phyloP scores from a whole-genome alignment of 2,797 vertebrate genomes.

The Oceanodroma leucorhoa region DNA sequence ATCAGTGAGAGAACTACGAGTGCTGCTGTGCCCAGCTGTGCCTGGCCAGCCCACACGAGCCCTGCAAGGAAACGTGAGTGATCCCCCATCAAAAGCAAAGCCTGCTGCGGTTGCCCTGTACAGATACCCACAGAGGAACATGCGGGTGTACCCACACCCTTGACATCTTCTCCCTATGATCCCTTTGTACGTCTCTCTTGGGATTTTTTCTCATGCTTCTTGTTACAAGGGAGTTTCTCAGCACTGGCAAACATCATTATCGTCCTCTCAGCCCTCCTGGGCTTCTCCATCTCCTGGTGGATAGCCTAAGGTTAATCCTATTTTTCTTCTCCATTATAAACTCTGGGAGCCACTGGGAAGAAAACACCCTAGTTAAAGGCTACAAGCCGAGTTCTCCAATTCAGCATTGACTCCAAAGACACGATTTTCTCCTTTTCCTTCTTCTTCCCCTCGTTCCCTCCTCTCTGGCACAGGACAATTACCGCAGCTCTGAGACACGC shows the following conservation, averaged over 20 bases:
- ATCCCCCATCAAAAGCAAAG: neutral
- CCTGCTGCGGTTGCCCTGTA: fast-evolving
- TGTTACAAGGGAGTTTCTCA: neutral
- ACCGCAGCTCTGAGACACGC: neutral
- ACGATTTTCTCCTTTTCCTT: neutral
- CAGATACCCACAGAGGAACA: neutral
- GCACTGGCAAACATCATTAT: neutral
- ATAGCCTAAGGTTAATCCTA: neutral
- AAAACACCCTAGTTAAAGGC: neutral
- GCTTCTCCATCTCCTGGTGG: neutral
- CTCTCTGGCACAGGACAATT: neutral
- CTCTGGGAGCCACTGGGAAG: neutral
- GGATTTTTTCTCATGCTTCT: neutral
- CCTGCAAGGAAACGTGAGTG: fast-evolving
- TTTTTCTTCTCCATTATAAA: neutral
- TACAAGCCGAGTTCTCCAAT: neutral
- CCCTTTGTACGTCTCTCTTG: neutral
- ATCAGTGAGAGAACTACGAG: neutral
- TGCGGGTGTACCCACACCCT: fast-evolving
- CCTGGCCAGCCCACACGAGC: fast-evolving
- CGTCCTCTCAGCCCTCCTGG: neutral
- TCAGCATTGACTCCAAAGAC: neutral
- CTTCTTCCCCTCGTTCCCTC: neutral
- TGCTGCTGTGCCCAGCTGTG: neutral
- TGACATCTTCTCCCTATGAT: neutral